phyloP scores from a whole-genome alignment of 1,140 invertebrate species.

The Drosophila cardini region DNA sequence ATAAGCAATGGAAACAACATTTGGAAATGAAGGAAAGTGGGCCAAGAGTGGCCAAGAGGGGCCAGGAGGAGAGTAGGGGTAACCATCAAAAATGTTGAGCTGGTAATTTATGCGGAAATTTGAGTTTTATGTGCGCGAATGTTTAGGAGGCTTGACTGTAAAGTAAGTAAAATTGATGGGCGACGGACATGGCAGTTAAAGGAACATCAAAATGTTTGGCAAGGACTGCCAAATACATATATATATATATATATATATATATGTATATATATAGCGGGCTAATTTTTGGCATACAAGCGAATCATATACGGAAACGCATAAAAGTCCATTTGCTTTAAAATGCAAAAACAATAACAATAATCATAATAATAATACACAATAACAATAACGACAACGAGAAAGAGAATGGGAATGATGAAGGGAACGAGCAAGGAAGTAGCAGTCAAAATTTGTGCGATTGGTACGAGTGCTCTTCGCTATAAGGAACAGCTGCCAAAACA shows the following conservation, averaged over 20 bases:
- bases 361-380: conserved; percentile 71
- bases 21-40: neutral
- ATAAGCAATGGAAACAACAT: conserved; percentile 22
- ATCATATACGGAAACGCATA: conserved; percentile 35
- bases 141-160: conserved; percentile 37
- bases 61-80: neutral
- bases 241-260: too few species aligned
- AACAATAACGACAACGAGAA: conserved; percentile 61
- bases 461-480: conserved; percentile 8
- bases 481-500: conserved; percentile 60
- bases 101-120: conserved; percentile 76
- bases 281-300: conserved; percentile 49
- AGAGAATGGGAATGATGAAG: neutral
- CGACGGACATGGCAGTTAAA: conserved; percentile 69
- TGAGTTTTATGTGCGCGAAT: conserved; percentile 71
- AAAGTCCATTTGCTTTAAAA: conserved; percentile 69
- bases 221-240: conserved; percentile 11
- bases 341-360: conserved; percentile 76
- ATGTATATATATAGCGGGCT: conserved; percentile 49
- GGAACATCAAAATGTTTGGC: conserved; percentile 54
- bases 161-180: conserved; percentile 68
- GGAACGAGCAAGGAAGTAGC: conserved; percentile 10
- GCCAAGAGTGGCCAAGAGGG: neutral
- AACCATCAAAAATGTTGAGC: conserved; percentile 62
- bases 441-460: conserved; percentile 19